These are phyloP conservation scores for Corythornis cristatus DNA, from an alignment of 2,113 vertebrate genomes.

Conservation along the genomic window DNA sequence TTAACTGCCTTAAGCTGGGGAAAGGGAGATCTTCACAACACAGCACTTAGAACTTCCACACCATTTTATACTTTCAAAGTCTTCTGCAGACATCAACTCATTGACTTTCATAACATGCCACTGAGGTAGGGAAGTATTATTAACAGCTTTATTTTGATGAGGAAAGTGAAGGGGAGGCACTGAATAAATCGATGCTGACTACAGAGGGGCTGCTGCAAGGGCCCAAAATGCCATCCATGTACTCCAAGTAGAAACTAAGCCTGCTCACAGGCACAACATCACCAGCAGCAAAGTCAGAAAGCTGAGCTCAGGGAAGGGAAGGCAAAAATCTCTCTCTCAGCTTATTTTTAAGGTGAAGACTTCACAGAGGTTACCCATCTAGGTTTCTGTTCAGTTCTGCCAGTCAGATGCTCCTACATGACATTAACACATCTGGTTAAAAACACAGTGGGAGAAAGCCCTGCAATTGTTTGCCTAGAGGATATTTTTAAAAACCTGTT, in stretches of 20 bases:
- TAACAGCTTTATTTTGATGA: conserved; percentile 37
- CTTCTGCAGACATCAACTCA: conserved; percentile 32
- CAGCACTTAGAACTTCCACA: background rate
- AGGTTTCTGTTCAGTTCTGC: background rate
- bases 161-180: background rate
- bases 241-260: background rate
- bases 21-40: conserved; percentile 19
- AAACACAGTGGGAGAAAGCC: background rate
- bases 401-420: background rate
- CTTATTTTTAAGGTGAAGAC: background rate
- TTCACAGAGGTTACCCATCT: background rate
- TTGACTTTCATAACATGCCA: conserved; percentile 25
- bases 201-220: background rate
- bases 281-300: background rate
- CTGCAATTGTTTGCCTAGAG: background rate
- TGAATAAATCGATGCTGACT: background rate
- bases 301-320: background rate
- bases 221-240: background rate
- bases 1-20: conserved; percentile 40
- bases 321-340: background rate
- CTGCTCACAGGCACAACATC: background rate
- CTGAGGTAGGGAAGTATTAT: background rate
- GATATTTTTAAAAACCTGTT: background rate
- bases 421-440: background rate
- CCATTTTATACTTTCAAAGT: background rate